Percentiles rank a stretch among this genome's conserved stretches.
Evolutionary conservation across 2,797 vertebrate genomes (phyloP).

Genomic region (Columba guinea): DNA sequence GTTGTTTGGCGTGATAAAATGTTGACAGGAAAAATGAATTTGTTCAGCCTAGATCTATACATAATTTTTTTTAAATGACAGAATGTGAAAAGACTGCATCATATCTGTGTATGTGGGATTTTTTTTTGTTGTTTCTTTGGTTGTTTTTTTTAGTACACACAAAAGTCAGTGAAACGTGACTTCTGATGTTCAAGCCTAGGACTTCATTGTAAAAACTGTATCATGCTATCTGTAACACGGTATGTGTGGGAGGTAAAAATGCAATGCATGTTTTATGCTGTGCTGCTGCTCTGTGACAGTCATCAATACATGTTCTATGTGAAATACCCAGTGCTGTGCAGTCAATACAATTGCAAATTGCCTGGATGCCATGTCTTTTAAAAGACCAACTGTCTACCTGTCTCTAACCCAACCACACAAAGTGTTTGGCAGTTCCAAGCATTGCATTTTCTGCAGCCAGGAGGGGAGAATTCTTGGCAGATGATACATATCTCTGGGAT

Average conservation of each 20-base stretch:
- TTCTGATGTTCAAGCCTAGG: background rate
- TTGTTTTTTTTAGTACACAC: background rate
- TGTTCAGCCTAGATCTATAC: background rate
- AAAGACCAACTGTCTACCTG: background rate
- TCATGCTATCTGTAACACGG: background rate
- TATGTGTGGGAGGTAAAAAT: fast-evolving
- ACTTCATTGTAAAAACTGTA: background rate
- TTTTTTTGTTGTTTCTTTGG: background rate
- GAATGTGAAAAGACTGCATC: background rate
- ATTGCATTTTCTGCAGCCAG: background rate
- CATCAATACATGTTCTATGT: background rate
- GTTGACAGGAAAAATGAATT: background rate
- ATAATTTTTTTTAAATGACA: background rate
- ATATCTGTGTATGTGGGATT: background rate
- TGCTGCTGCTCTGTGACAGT: background rate
- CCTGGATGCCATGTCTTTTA: background rate
- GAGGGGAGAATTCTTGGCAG: background rate
- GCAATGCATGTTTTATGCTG: background rate
- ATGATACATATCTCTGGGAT: background rate
- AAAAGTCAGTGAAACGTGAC: background rate
- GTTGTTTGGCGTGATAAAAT: background rate
- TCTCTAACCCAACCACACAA: background rate
- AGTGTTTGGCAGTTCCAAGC: background rate
- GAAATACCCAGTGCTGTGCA: background rate
- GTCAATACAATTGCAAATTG: background rate